These are phyloP conservation scores for Scaptomyza hsui DNA, from an alignment of 1,140 invertebrate species.

Conservation along the genomic window DNA sequence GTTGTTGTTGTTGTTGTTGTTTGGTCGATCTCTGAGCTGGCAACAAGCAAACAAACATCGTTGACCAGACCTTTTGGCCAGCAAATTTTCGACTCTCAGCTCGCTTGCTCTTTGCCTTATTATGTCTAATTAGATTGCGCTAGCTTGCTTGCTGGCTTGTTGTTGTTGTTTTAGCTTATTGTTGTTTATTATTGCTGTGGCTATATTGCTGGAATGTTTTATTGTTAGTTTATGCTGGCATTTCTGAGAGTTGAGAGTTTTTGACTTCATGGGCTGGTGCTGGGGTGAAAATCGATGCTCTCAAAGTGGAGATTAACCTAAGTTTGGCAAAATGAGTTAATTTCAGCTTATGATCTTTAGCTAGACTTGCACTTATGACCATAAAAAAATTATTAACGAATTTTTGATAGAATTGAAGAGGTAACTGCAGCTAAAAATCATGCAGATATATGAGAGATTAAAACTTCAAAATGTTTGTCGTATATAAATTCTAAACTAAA, in stretches of 20 bases:
- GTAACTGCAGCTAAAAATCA: too few relatives aligned
- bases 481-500: too few relatives aligned
- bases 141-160: conserved; percentile 30
- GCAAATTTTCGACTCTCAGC: conserved; percentile 43
- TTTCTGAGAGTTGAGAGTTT: conserved; percentile 28
- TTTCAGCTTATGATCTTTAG: conserved; percentile 5
- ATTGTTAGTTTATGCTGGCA: conserved; percentile 30
- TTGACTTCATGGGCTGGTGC: conserved; percentile 12
- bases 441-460: too few relatives aligned
- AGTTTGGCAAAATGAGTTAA: conserved; percentile 26
- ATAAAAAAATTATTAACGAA: too few relatives aligned
- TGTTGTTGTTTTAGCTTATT: conserved; percentile 10
- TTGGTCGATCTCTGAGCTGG: conserved; percentile 44
- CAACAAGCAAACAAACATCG: conserved; percentile 30
- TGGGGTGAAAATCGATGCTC: conserved; percentile 25
- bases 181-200: conserved; percentile 4
- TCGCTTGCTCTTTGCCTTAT: conserved; percentile 62
- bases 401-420: too few relatives aligned
- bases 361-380: not conserved
- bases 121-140: conserved; percentile 78
- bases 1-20: not conserved
- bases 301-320: conserved; percentile 27
- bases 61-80: conserved; percentile 58
- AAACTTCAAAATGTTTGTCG: too few relatives aligned
- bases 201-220: conserved; percentile 31